These are phyloP conservation scores for Agapornis roseicollis DNA, from an alignment of 2,113 vertebrate species.

Conservation along the genomic window DNA sequence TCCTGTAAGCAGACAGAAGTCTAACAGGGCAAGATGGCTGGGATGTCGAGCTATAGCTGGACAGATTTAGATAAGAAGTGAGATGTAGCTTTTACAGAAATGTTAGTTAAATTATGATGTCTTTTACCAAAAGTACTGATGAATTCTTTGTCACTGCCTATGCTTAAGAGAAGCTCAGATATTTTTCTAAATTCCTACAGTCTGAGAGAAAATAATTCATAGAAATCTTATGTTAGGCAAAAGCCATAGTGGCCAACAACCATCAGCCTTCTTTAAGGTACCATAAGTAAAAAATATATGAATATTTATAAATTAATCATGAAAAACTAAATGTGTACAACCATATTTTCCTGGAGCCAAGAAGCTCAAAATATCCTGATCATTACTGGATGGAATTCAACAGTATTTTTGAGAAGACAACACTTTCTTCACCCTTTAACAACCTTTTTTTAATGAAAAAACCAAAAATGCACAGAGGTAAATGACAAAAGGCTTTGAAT, in stretches of 20 bases:
- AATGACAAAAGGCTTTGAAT: neutral
- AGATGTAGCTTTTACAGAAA: neutral
- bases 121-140: neutral
- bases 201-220: neutral
- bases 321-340: neutral
- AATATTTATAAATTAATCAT: neutral
- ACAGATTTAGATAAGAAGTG: neutral
- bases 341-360: neutral
- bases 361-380: neutral
- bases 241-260: neutral
- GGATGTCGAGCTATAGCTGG: neutral
- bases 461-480: neutral
- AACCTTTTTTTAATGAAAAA: neutral
- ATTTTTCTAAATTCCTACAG: neutral
- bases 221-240: neutral
- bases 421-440: neutral
- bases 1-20: neutral
- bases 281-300: neutral
- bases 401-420: neutral
- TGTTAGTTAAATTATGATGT: neutral
- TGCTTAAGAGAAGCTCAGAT: neutral
- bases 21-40: neutral
- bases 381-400: neutral
- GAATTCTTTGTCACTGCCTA: neutral
- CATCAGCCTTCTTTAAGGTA: neutral